phyloP scores from a whole-genome alignment of 2,113 vertebrate species.

The Bambusicola thoracicus region DNA sequence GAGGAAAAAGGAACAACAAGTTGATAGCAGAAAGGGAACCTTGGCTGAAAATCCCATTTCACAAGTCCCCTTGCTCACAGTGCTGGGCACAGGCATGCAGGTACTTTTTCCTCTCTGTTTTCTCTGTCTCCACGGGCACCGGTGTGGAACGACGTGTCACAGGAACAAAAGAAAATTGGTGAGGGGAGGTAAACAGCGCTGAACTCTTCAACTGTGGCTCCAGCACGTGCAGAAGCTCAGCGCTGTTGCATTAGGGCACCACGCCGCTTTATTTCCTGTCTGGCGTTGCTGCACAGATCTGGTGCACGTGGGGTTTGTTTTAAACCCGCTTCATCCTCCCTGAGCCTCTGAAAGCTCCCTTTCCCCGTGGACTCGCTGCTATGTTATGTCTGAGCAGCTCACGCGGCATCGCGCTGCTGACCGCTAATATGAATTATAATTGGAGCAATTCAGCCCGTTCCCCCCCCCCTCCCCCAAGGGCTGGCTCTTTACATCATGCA shows the following conservation, averaged over 20 bases:
- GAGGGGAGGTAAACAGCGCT: not conserved
- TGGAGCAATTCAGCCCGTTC: slow-evolving; percentile 65
- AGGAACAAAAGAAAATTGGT: not conserved
- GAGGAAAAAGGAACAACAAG: not conserved
- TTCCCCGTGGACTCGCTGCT: not conserved
- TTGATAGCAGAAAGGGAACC: not conserved
- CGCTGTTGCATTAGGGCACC: not conserved
- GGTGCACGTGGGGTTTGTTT: not conserved
- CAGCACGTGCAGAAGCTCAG: not conserved
- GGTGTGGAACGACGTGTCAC: not conserved
- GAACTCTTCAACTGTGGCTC: not conserved
- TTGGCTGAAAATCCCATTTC: not conserved
- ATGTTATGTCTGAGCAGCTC: slow-evolving; percentile 61
- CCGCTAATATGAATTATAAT: slow-evolving; percentile 65
- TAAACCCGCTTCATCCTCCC: slow-evolving; percentile 9
- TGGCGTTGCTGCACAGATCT: not conserved
- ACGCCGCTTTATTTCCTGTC: slow-evolving; percentile 23
- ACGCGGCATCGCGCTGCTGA: slow-evolving; percentile 19
- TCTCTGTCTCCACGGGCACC: not conserved
- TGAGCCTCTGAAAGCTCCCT: slow-evolving; percentile 16
- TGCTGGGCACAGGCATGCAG: not conserved
- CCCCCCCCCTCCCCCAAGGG: not conserved
- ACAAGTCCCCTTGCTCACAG: accelerated
- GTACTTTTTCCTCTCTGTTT: not conserved
- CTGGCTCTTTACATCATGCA: slow-evolving; percentile 59